A percentile compares a stretch with the other conserved stretches of the same genome.
These are phyloP conservation scores for Leptopilina myrica DNA, from an alignment of 2,888 invertebrate species.

Conservation along the genomic window DNA sequence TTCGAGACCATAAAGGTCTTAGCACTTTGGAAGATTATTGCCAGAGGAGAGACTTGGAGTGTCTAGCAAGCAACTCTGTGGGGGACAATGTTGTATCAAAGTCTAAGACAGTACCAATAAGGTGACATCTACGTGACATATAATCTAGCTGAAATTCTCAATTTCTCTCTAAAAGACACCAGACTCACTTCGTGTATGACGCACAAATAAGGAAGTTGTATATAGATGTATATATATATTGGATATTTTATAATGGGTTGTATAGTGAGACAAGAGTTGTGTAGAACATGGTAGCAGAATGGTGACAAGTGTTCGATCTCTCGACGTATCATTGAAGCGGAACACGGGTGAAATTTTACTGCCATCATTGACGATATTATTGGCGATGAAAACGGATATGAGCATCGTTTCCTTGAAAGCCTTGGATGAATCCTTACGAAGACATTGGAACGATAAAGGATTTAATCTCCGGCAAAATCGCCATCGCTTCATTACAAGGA, in stretches of 20 bases:
- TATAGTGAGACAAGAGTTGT: background rate
- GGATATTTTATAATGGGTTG: too few relatives aligned
- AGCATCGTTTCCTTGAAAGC: conserved; percentile 19
- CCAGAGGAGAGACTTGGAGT: background rate
- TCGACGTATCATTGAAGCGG: conserved; percentile 26
- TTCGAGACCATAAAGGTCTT: conserved; percentile 55
- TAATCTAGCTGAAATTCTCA: conserved; percentile 47
- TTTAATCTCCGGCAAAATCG: conserved; percentile 33
- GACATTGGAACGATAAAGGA: conserved; percentile 21
- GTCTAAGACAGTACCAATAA: conserved; percentile 7
- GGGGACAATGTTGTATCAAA: conserved; percentile 17
- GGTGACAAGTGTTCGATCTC: background rate
- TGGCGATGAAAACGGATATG: conserved; percentile 45
- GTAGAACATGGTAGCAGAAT: too few relatives aligned
- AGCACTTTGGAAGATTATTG: conserved; percentile 59
- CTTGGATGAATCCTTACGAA: conserved; percentile 7
- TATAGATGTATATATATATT: too few relatives aligned
- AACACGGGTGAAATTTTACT: conserved; percentile 48
- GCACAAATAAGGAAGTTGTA: too few relatives aligned
- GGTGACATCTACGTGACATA: conserved; percentile 28
- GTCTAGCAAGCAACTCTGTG: background rate
- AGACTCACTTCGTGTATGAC: too few relatives aligned
- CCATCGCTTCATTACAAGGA: conserved; percentile 26
- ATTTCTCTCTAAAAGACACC: conserved; percentile 20
- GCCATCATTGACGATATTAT: conserved; percentile 51